Base-by-base conservation (phyloP, 2,888 invertebrate genomes). In the Heptascelio sp. region DNA sequence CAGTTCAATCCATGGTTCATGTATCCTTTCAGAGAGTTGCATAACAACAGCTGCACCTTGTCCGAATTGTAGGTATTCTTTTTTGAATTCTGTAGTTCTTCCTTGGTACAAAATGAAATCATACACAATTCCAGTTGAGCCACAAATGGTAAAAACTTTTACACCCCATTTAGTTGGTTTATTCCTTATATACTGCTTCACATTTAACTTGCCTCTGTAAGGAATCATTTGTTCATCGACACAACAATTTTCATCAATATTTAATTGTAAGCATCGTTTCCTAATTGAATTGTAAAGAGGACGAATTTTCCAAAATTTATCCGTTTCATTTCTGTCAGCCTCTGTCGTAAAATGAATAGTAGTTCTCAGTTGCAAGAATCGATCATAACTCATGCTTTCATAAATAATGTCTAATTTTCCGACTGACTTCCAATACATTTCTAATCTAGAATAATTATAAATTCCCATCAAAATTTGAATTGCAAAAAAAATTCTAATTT, bases 21-120 rank as follows among this genome's bases (percentile, higher is more conserved):
- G 17, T 19, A 84, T 71, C 55, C 49, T 70, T 79, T 84, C 81
- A 26, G 75, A 23, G 15, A 77, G 59, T 65, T 82, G 80, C 64
- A 84, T 55, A 23, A 85, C 81, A 40, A 84, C 85, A 21, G 85
- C 65, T 62, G 76, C 76, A 23, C 84, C 80, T 70, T 71, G 73
- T 17, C 85, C 83, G 65, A 85, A 83, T 37, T 17, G 21, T 40
- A 62, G n/a, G 37, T 79, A 72, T 15, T 79, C 79, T 25, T 34
- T 19, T 34, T 85, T 83, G 21, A 90, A 57, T 81, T 85, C 86
- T 3, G 86, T 87, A 11, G 82, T 83, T 46, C 34, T 64, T 15
- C 88, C 87, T 82, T 89, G 89, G 67, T 90, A 89, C 15, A 90
- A 79, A 15, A 88, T 89, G 21, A 49, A 49, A 21, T 49, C 88